Percentiles rank a stretch among this genome's conserved stretches.
phyloP scores from a whole-genome alignment of 2,113 vertebrate genomes.

The Sylvilagus bachmani region DNA sequence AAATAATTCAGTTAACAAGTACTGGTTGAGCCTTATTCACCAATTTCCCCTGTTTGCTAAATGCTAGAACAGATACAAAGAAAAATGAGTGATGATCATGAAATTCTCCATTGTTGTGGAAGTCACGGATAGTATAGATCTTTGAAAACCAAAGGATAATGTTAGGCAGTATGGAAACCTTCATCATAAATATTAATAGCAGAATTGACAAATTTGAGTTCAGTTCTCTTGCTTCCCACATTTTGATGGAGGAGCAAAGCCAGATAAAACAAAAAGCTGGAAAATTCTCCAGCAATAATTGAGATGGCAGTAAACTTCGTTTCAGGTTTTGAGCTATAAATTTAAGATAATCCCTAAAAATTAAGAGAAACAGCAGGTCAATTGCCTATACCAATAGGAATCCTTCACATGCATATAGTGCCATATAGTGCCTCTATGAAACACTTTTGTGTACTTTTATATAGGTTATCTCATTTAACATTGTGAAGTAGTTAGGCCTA shows the following conservation, averaged over 20 bases:
- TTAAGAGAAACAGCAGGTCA: not conserved
- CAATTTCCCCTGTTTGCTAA: not conserved
- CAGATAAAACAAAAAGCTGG: conserved; percentile 37
- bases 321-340: conserved; percentile 35
- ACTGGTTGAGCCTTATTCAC: conserved; percentile 13
- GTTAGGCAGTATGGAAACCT: not conserved
- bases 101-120: not conserved
- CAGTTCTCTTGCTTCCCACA: not conserved
- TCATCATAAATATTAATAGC: not conserved
- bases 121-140: not conserved
- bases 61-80: conserved; percentile 25
- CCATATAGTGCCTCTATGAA: not conserved
- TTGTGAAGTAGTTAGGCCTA: not conserved
- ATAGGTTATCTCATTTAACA: conserved; percentile 12
- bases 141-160: conserved; percentile 49
- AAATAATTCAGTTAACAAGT: conserved; percentile 55
- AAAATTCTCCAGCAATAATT: not conserved
- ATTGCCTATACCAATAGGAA: not conserved
- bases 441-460: not conserved
- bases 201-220: conserved; percentile 19
- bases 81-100: conserved; percentile 28
- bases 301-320: conserved; percentile 43
- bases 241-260: conserved; percentile 19
- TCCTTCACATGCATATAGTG: not conserved
- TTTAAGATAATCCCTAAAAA: conserved; percentile 42